Evolutionary conservation across 2,113 vertebrate genomes (phyloP).

Genomic region (Acrocephalus arundinaceus): DNA sequence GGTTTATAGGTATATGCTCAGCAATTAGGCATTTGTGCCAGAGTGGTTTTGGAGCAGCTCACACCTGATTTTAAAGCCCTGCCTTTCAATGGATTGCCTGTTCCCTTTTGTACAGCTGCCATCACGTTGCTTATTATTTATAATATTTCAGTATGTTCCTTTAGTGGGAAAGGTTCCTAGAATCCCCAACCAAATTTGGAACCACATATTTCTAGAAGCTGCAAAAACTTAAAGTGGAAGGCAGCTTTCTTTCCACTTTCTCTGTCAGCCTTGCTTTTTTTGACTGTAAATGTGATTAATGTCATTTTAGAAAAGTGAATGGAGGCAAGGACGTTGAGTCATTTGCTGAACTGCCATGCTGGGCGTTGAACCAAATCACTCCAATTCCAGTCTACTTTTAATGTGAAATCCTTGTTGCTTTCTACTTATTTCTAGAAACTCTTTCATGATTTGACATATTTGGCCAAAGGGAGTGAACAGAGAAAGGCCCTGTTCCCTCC

Average conservation of each 20-base stretch:
- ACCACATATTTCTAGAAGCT: background rate
- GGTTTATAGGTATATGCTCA: background rate
- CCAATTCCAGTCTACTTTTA: background rate
- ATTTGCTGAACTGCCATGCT: conserved; percentile 16
- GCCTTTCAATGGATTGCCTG: background rate
- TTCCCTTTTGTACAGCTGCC: background rate
- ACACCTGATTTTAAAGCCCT: background rate
- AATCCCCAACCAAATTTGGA: background rate
- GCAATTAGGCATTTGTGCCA: background rate
- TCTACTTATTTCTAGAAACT: background rate
- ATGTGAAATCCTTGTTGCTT: background rate
- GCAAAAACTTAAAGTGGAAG: background rate
- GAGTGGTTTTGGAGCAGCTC: background rate
- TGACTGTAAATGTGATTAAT: background rate
- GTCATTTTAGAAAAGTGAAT: background rate
- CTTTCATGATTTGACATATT: background rate
- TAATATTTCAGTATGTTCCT: background rate
- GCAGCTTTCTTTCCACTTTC: background rate
- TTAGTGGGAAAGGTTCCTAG: background rate
- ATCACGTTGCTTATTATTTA: background rate
- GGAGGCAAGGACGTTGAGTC: background rate
- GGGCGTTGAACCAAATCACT: conserved; percentile 15
- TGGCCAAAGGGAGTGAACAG: background rate
- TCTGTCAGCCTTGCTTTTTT: background rate
- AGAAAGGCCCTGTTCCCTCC: background rate